These are phyloP conservation scores for Ibidorhyncha struthersii DNA, from an alignment of 2,113 vertebrate species.

Conservation along the genomic window DNA sequence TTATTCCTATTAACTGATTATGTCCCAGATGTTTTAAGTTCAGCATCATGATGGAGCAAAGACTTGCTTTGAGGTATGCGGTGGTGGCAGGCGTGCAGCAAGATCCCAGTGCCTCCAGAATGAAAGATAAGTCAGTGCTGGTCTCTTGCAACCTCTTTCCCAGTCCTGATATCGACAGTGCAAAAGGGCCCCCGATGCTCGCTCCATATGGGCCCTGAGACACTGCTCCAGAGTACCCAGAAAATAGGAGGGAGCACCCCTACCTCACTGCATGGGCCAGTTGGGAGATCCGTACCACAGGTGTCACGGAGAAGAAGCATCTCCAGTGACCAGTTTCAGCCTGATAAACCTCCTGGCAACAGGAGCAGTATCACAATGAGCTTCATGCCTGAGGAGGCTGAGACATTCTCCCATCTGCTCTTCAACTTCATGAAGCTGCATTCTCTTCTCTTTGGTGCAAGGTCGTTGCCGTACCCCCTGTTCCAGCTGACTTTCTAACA, in stretches of 20 bases:
- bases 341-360: neutral
- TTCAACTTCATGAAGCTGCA: neutral
- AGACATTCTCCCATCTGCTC: neutral
- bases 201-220: neutral
- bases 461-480: neutral
- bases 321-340: neutral
- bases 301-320: neutral
- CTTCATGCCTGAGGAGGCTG: neutral
- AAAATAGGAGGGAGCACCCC: neutral
- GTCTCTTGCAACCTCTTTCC: neutral
- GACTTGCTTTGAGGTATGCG: neutral
- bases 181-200: neutral
- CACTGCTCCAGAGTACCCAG: neutral
- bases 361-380: neutral
- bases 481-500: neutral
- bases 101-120: neutral
- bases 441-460: neutral
- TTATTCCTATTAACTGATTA: neutral
- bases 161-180: neutral
- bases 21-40: neutral
- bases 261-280: neutral
- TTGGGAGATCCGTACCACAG: neutral
- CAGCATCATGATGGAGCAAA: neutral
- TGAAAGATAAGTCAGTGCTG: neutral
- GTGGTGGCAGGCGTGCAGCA: neutral